Base-by-base conservation (phyloP, 2,113 vertebrate genomes). In the Ceyx cyanopectus region DNA sequence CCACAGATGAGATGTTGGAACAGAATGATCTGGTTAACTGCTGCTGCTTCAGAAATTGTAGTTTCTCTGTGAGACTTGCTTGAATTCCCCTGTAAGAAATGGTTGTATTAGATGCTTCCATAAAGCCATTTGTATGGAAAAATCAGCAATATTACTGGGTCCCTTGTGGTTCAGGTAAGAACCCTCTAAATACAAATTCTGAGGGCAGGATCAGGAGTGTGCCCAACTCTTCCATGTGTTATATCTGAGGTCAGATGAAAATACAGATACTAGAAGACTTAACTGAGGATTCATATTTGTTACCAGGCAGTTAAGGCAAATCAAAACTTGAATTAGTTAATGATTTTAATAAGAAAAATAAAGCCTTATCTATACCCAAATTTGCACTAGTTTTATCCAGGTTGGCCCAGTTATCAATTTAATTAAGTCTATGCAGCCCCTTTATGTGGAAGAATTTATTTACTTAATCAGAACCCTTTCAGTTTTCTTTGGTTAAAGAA, bases 11-110 rank as follows among this genome's bases (percentile, higher is more conserved):
- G 81, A 43, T 56, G 58, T 22, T 81, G 78, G 67, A 89, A 89
- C 41, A 77, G 66, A 92, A 87, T 76, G 70, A 79, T 87, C 83
- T 89, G 43, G 89, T 94, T 93, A 94, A 96, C 88, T 81, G 66
- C 51, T 43, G 58, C 83, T 87, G 24, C 84, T 93, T 83, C 66
- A 89, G 74, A 90, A 93, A 53, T 81, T 48, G 53, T 6, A 92
- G 32, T 24, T 61, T 84, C 50, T 86, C 58, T 75, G n/a, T 2
- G 4, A 89, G 54, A 46, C 61, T 90, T 79, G 45, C 45, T 57
- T 34, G 81, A 53, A 88, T 86, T 91, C 66, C 19, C 81, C 58
- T 0, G 0, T 68, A 37, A 94, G 41, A 51, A 86, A 79, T 76
- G 66, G 34, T 58, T 85, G 22, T 72, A 62, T 20, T 50, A 81